Conservation (phyloP, 2,797 vertebrate genomes). For the Lacerta bilineata region DNA sequence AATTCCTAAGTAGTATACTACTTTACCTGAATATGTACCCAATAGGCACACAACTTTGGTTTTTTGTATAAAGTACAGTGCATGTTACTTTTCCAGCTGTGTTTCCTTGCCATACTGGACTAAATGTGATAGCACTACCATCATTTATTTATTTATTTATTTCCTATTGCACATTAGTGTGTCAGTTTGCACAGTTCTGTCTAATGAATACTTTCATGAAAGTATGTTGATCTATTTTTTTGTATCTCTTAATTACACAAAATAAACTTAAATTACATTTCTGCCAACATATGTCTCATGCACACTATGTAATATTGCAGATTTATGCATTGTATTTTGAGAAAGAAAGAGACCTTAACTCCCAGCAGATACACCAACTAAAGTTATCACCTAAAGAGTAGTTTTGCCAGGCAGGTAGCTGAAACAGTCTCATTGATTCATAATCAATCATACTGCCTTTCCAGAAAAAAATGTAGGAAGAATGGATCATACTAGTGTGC, state of each 20-base stretch:
- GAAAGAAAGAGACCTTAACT: background rate
- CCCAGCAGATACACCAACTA: background rate
- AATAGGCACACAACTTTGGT: background rate
- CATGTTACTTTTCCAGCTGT: background rate
- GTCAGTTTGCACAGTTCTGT: background rate
- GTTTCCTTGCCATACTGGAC: background rate
- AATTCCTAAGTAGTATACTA: background rate
- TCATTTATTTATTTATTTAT: background rate
- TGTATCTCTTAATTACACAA: background rate
- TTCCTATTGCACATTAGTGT: background rate
- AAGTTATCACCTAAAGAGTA: constrained; percentile 6
- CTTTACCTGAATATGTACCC: background rate
- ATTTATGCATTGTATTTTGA: background rate
- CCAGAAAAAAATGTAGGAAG: background rate
- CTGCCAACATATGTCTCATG: background rate
- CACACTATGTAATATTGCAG: background rate
- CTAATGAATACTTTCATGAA: background rate
- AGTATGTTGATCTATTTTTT: constrained; percentile 1
- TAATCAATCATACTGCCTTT: background rate
- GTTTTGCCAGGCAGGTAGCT: background rate
- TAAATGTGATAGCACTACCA: background rate
- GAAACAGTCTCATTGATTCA: constrained; percentile 1
- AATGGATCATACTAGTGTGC: background rate
- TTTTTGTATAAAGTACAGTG: background rate
- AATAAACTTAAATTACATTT: constrained; percentile 7